A percentile compares a stretch with the other conserved stretches of the same genome.
Conservation (phyloP, 2,888 invertebrate species). For the Lasioglossum figueresi region DNA sequence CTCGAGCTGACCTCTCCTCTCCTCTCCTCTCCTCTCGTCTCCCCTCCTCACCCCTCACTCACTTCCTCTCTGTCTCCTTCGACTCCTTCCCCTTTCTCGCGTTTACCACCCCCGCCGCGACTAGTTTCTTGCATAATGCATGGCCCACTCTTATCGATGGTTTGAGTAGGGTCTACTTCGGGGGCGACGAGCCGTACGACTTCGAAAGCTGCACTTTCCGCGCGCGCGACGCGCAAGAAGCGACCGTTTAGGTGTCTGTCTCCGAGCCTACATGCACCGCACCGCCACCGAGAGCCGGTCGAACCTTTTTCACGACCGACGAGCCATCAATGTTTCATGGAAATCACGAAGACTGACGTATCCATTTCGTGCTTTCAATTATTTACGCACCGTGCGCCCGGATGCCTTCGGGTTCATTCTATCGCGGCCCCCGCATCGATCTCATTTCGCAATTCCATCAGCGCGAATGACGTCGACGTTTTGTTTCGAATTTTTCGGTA, state of each 20-base stretch:
- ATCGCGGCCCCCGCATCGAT: constrained; percentile 50
- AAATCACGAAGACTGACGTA: constrained; percentile 68
- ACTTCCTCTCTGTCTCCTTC: not conserved
- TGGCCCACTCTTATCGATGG: constrained; percentile 61
- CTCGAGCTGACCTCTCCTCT: not conserved
- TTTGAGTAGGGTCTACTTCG: constrained; percentile 27
- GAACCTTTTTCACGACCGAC: constrained; percentile 51
- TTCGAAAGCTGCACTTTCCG: constrained; percentile 38
- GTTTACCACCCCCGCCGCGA: constrained; percentile 28
- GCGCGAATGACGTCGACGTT: constrained; percentile 34
- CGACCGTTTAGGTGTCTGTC: constrained; percentile 26
- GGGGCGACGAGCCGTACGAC: constrained; percentile 31
- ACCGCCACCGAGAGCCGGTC: constrained; percentile 15
- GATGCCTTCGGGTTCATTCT: constrained; percentile 44
- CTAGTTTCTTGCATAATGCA: constrained; percentile 71
- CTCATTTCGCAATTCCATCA: constrained; percentile 46
- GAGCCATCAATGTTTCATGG: constrained; percentile 67
- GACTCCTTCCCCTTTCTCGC: not conserved
- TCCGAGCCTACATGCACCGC: not conserved
- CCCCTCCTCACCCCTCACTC: not conserved
- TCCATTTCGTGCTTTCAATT: constrained; percentile 68
- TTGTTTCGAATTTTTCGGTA: constrained; percentile 19
- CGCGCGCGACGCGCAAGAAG: not conserved
- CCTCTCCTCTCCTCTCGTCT: not conserved
- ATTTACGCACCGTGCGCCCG: constrained; percentile 54